phyloP scores from a whole-genome alignment of 2,113 vertebrate genomes.

The Enhydra lutris region DNA sequence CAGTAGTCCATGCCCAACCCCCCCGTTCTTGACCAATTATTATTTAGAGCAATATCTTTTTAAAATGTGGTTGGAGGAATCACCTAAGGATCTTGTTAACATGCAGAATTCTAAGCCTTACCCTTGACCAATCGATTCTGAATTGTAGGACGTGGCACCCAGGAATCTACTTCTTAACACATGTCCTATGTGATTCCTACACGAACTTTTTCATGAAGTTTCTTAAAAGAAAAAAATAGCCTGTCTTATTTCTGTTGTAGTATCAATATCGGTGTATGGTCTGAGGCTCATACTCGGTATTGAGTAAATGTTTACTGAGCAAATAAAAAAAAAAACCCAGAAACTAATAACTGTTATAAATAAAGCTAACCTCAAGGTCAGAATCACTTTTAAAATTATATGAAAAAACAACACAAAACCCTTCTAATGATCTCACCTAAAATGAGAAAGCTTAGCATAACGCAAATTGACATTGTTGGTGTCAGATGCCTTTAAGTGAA shows the following conservation, averaged over 20 bases:
- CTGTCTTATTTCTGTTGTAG: neutral
- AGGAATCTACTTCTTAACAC: neutral
- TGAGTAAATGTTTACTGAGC: neutral
- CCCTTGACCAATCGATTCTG: neutral
- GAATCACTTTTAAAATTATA: neutral
- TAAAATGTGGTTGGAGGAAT: neutral
- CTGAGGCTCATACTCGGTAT: neutral
- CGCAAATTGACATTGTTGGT: neutral
- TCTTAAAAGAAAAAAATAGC: neutral
- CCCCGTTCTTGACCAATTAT: neutral
- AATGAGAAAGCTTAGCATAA: neutral
- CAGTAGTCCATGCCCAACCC: neutral
- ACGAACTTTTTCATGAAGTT: neutral
- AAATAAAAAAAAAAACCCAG: neutral
- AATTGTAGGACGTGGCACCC: neutral
- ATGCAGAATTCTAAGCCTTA: neutral
- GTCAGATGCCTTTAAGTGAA: neutral
- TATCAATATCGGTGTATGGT: neutral
- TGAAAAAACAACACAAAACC: neutral
- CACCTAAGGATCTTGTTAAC: neutral
- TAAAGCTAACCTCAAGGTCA: neutral
- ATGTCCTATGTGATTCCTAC: neutral
- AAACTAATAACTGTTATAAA: neutral
- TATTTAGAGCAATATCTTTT: neutral
- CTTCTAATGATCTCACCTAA: neutral